A percentile compares a stretch with the other conserved stretches of the same genome.
These are phyloP conservation scores for Mastomys natalensis DNA, from an alignment of 2,113 vertebrate species.

Conservation along the genomic window DNA sequence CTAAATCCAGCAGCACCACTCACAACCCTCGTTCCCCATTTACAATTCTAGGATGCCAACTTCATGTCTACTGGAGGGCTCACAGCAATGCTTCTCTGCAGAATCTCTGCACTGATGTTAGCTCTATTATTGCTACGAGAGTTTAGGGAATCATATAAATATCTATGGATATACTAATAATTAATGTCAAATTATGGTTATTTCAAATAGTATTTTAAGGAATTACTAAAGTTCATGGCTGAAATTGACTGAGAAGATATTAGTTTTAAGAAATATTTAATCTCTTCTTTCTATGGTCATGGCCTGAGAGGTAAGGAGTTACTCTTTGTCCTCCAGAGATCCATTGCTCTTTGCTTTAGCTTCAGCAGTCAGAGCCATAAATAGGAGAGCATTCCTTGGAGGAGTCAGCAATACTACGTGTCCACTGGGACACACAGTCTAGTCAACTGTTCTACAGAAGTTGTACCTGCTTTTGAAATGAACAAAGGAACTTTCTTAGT, in stretches of 20 bases:
- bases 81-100: background rate
- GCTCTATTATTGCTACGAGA: background rate
- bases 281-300: background rate
- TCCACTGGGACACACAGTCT: background rate
- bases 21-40: background rate
- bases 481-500: background rate
- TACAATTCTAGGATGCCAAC: background rate
- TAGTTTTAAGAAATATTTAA: background rate
- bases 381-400: too few species aligned
- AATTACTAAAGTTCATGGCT: background rate
- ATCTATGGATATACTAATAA: background rate
- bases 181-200: background rate
- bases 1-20: too few species aligned
- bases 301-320: rapidly evolving
- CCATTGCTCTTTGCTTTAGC: background rate
- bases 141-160: background rate
- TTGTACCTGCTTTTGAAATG: background rate
- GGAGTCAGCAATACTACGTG: background rate
- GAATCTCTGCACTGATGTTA: background rate
- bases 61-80: background rate
- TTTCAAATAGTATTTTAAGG: background rate
- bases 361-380: background rate
- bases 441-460: too few species aligned
- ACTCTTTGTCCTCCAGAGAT: background rate
- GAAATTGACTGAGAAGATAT: background rate